Conservation (phyloP, 2,888 invertebrate species). For the Mythimna loreyi region DNA sequence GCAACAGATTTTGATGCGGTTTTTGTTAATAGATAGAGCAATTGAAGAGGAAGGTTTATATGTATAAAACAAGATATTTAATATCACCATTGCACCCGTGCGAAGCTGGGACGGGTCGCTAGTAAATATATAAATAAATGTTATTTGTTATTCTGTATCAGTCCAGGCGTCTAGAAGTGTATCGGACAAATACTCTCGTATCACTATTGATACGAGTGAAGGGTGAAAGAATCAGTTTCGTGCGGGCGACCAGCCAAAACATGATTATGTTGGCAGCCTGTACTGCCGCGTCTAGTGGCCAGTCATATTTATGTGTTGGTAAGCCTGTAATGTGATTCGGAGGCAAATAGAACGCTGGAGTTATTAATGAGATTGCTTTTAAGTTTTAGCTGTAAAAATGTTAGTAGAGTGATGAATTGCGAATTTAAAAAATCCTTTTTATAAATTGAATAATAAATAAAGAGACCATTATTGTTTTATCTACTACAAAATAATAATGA, state of each 20-base stretch:
- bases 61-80: no score
- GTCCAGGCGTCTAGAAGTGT: constrained; percentile 22
- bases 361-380: constrained; percentile 16
- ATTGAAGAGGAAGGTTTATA: no score
- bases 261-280: constrained; percentile 75
- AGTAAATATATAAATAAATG: no score
- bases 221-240: constrained; percentile 74
- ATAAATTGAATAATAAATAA: not conserved
- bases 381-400: not conserved
- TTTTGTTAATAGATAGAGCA: no score
- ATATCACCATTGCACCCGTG: no score
- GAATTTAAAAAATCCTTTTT: not conserved
- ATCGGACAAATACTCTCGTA: constrained; percentile 46
- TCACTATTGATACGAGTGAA: constrained; percentile 49
- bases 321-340: constrained; percentile 37
- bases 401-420: not conserved
- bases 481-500: not conserved
- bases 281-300: constrained; percentile 24
- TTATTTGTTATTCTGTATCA: constrained; percentile 7
- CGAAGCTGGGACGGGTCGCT: no score
- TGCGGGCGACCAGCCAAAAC: constrained; percentile 75
- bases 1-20: no score
- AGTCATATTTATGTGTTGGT: constrained; percentile 46
- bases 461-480: not conserved
- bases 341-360: constrained; percentile 5